Evolutionary conservation across 1,140 invertebrate genomes (phyloP).

Genomic region (Sycobia sp.): DNA sequence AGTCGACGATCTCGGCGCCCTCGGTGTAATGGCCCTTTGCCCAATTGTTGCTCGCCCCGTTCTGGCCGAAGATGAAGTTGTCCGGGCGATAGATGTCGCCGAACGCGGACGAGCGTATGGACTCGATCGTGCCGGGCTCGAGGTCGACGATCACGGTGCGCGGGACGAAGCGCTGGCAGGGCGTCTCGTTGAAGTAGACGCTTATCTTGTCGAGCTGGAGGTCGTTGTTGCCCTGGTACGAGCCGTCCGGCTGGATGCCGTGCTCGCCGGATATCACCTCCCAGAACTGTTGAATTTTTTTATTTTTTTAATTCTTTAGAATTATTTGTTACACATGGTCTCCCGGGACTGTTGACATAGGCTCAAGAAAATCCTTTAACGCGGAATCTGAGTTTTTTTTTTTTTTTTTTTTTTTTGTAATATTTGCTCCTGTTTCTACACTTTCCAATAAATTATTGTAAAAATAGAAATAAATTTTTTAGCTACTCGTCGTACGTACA

Average conservation of each 20-base stretch:
- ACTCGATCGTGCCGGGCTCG: constrained; percentile 75
- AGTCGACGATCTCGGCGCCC: constrained; percentile 74
- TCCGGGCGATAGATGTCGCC: constrained; percentile 75
- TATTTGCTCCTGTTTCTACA: no score
- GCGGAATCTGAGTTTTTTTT: no score
- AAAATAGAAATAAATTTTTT: no score
- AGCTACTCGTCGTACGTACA: no score
- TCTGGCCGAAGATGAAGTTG: constrained; percentile 72
- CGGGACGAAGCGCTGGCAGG: constrained; percentile 70
- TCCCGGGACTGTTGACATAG: no score
- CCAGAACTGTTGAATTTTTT: constrained; percentile 70
- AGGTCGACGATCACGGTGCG: constrained; percentile 73
- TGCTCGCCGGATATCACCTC: constrained; percentile 74
- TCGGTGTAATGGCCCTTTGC: constrained; percentile 78
- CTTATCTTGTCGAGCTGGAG: constrained; percentile 68
- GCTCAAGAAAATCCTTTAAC: no score
- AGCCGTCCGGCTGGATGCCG: constrained; percentile 66
- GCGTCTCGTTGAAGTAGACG: constrained; percentile 69
- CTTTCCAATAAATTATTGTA: no score
- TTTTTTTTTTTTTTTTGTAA: no score
- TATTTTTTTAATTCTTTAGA: no score
- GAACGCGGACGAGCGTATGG: constrained; percentile 68
- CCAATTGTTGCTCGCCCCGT: constrained; percentile 70
- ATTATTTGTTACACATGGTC: no score
- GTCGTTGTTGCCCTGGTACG: constrained; percentile 65